These are phyloP conservation scores for Pilophorus perplexus DNA, from an alignment of 2,888 invertebrate species.

Conservation along the genomic window DNA sequence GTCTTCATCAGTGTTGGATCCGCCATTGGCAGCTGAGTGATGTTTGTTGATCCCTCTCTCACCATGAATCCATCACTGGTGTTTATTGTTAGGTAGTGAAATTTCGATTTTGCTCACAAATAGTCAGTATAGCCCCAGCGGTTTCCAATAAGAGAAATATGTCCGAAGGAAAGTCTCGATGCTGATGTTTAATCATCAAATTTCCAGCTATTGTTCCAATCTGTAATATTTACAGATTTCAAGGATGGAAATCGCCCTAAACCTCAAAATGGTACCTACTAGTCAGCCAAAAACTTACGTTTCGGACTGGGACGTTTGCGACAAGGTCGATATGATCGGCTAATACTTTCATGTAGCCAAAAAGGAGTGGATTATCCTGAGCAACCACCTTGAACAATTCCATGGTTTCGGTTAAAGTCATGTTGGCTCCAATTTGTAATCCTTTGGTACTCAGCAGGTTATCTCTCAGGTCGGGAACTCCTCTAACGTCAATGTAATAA, in stretches of 20 bases:
- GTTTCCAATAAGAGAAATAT: conserved; percentile 60
- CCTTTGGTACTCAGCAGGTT: conserved; percentile 50
- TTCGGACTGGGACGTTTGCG: conserved; percentile 54
- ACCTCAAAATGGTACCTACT: too few species aligned
- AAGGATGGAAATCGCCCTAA: too few species aligned
- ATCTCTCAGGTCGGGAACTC: conserved; percentile 55
- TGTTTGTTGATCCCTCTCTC: too few species aligned
- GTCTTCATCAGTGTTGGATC: too few species aligned
- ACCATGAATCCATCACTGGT: too few species aligned
- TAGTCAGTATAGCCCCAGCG: conserved; percentile 50
- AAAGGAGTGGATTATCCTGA: conserved; percentile 40
- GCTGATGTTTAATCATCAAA: conserved; percentile 64
- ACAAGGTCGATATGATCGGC: conserved; percentile 53
- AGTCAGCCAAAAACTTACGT: too few species aligned
- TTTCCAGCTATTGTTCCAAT: conserved; percentile 66
- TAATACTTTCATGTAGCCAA: conserved; percentile 51
- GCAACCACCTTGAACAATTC: conserved; percentile 50
- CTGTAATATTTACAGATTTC: neutral
- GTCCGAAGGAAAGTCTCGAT: conserved; percentile 69
- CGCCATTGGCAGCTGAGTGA: too few species aligned
- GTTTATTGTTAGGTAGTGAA: too few species aligned
- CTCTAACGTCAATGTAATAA: conserved; percentile 55
- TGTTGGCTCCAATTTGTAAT: conserved; percentile 58
- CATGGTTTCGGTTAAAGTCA: conserved; percentile 59
- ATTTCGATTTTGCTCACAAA: conserved; percentile 49